Evolutionary conservation across 2,888 invertebrate genomes (phyloP), one percentile per base, ranked within the genome.

Genomic region (Copidosoma aretas): DNA sequence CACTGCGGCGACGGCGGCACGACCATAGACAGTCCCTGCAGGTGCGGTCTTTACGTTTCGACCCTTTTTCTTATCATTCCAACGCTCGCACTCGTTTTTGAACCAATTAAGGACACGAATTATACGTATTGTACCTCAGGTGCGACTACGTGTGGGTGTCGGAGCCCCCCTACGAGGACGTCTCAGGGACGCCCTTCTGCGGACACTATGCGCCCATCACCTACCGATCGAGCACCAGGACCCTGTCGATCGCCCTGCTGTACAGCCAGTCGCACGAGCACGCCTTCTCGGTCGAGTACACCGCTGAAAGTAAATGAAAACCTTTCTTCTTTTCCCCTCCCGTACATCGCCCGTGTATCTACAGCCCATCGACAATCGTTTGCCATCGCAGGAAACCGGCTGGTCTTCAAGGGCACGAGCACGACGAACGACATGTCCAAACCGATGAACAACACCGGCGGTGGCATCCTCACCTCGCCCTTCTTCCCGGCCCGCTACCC

Each of bases 401-500:
- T 83, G 66, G 77, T 81, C 49, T 64, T 83, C 46, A 79, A 77
- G 49, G 83, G 82, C 10, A 76, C 79, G 4, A 77, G 77, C 51
- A 63, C 75, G 21, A 63, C 73, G 25, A 74, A 76, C 61, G 77
- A 76, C 8, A 74, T 75, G 19, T 72, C 78, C 14, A 80, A 81
- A 52, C 75, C 77, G 17, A 60, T 80, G 67, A 78, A 85, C 77
- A 84, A 86, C 78, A 80, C 75, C 60, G 81, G 80, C 39, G 81
- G 80, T 39, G 85, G 85, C 62, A 83, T 86, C 53, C 84, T 91
- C 64, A 86, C 87, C 0, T 90, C 91, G 0, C 91, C 91, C 1
- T 91, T 89, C 78, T 91, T 91, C 75, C 91, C 91, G 0, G 84
- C 88, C 73, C 84, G 86, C 17, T 91, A 91, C 82, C 89, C 90